phyloP scores from a whole-genome alignment of 2,113 vertebrate genomes.

The Toxotes chatareus region DNA sequence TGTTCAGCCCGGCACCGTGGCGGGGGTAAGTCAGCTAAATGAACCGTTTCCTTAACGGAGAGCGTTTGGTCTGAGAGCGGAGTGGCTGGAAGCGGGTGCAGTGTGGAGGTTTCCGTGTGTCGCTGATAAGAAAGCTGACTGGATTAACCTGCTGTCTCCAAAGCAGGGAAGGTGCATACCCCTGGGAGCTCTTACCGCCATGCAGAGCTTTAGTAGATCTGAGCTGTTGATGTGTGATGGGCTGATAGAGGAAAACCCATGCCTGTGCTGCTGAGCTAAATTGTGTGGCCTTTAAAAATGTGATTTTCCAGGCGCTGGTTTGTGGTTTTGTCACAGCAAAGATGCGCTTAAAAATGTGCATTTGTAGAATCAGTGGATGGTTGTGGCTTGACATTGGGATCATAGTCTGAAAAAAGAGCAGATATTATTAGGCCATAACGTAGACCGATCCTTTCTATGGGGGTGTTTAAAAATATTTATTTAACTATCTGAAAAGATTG shows the following conservation, averaged over 20 bases:
- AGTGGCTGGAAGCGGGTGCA: constrained; percentile 16
- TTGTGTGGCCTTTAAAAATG: not conserved
- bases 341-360: constrained; percentile 1
- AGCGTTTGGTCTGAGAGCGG: not conserved
- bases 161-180: not conserved
- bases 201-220: constrained; percentile 14
- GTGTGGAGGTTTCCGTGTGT: constrained; percentile 34
- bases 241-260: not conserved
- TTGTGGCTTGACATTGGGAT: not conserved
- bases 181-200: not conserved
- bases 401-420: not conserved
- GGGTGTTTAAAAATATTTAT: not conserved
- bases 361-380: constrained; percentile 1
- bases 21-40: constrained; percentile 88
- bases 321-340: not conserved
- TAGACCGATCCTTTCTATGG: not conserved
- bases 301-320: not conserved
- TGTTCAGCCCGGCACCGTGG: constrained; percentile 88
- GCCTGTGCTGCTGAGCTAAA: constrained; percentile 4
- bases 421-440: not conserved
- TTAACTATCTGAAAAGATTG: not conserved
- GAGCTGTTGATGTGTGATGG: constrained; percentile 15
- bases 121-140: constrained; percentile 18
- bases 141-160: constrained; percentile 48
- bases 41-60: constrained; percentile 55